Percentiles rank a stretch among this genome's conserved stretches.
Conservation (phyloP, 2,113 vertebrate genomes). For the Apaloderma vittatum region DNA sequence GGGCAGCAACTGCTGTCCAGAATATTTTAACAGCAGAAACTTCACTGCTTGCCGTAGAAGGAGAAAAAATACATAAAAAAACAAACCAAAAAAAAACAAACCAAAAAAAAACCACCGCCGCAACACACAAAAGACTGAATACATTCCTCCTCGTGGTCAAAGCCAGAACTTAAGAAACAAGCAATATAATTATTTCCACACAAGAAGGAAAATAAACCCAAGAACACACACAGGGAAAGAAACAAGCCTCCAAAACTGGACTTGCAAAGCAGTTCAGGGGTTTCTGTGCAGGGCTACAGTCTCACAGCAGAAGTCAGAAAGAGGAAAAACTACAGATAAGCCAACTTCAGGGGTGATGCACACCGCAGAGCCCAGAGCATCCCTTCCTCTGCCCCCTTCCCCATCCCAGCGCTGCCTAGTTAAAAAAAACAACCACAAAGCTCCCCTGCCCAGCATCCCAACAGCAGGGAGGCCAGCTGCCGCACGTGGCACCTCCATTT, state of each 20-base stretch:
- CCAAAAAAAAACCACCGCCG: background rate
- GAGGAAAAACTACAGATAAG: background rate
- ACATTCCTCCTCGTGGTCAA: background rate
- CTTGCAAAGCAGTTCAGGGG: background rate
- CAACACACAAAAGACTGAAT: background rate
- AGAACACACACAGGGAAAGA: background rate
- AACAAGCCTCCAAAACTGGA: background rate
- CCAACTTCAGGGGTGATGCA: background rate
- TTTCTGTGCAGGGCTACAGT: background rate
- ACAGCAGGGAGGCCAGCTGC: background rate
- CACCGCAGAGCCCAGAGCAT: background rate
- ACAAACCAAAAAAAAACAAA: too few species aligned
- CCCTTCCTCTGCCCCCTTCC: background rate
- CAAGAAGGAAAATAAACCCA: constrained; percentile 21
- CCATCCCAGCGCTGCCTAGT: accelerated
- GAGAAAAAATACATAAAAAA: background rate
- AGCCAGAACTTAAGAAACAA: constrained; percentile 19
- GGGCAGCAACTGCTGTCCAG: constrained; percentile 27
- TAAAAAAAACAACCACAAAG: background rate
- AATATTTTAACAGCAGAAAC: constrained; percentile 8
- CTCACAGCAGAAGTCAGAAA: background rate
- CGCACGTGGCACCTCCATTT: background rate
- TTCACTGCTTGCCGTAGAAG: background rate
- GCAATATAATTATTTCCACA: constrained; percentile 7
- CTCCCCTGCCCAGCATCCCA: background rate